phyloP scores from a whole-genome alignment of 2,888 invertebrate genomes.

The Camponotus fellah region DNA sequence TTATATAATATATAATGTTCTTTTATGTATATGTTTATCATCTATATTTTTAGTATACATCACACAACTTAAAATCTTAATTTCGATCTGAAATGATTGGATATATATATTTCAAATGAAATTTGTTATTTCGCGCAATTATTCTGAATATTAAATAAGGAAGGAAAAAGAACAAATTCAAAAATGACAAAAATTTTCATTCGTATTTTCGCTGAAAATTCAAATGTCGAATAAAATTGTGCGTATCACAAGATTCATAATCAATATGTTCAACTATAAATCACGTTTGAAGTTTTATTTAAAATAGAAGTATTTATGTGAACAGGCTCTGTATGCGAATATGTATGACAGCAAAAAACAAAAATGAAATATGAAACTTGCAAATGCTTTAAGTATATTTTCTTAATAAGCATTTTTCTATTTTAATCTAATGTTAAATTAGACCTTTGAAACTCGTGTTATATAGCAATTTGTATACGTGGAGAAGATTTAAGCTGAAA shows the following conservation, averaged over 20 bases:
- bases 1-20: too few relatives aligned
- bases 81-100: too few relatives aligned
- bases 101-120: neutral
- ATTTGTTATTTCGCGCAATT: neutral
- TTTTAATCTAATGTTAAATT: neutral
- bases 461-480: neutral
- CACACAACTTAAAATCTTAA: too few relatives aligned
- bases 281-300: slow-evolving; percentile 50
- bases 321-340: neutral
- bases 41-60: too few relatives aligned
- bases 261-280: slow-evolving; percentile 50
- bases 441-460: neutral
- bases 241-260: slow-evolving; percentile 30
- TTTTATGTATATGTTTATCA: too few relatives aligned
- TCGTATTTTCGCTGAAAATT: slow-evolving; percentile 25
- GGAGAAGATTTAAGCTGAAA: neutral
- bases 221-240: slow-evolving; percentile 24
- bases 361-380: slow-evolving; percentile 40
- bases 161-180: neutral
- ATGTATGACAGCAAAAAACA: neutral
- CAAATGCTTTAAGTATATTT: neutral
- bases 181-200: neutral
- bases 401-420: neutral
- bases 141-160: neutral
- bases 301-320: slow-evolving; percentile 60